Evolutionary conservation across 2,888 invertebrate genomes (phyloP).

Genomic region (Lepidochitona cinerea): DNA sequence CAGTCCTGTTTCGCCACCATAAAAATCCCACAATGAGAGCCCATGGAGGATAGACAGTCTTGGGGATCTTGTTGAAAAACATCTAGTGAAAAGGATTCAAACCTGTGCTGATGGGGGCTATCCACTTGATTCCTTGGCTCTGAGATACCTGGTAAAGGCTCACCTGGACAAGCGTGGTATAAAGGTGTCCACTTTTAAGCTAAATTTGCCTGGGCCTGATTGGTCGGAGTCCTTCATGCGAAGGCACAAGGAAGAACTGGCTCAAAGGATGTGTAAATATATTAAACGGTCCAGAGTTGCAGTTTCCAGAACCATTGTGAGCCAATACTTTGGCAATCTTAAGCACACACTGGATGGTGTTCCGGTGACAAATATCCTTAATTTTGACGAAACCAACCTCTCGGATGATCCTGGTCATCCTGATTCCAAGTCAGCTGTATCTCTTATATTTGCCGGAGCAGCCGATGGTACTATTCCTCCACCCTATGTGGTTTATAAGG

Average conservation of each 20-base stretch:
- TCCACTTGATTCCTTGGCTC: constrained; percentile 14
- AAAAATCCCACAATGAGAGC: too few relatives aligned
- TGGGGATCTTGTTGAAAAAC: too few relatives aligned
- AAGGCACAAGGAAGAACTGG: not conserved
- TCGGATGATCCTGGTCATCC: constrained; percentile 62
- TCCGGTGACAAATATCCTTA: constrained; percentile 47
- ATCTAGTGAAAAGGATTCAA: too few relatives aligned
- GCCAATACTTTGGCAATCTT: not conserved
- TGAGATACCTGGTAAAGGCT: constrained; percentile 12
- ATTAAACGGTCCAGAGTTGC: not conserved
- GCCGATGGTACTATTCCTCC: constrained; percentile 66
- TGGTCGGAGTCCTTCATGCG: constrained; percentile 7
- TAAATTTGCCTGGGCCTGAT: not conserved
- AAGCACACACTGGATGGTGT: constrained; percentile 2
- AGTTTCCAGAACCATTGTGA: not conserved
- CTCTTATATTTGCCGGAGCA: constrained; percentile 67
- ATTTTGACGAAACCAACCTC: constrained; percentile 67
- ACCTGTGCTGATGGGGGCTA: constrained; percentile 25
- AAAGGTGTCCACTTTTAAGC: not conserved
- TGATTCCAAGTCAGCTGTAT: constrained; percentile 54
- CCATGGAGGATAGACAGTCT: too few relatives aligned
- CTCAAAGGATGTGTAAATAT: not conserved
- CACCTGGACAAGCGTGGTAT: constrained; percentile 14
- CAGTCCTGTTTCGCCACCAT: too few relatives aligned
- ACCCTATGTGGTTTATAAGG: constrained; percentile 70